These are phyloP conservation scores for Rhamnusium bicolor DNA, from an alignment of 2,888 invertebrate species.

Conservation along the genomic window DNA sequence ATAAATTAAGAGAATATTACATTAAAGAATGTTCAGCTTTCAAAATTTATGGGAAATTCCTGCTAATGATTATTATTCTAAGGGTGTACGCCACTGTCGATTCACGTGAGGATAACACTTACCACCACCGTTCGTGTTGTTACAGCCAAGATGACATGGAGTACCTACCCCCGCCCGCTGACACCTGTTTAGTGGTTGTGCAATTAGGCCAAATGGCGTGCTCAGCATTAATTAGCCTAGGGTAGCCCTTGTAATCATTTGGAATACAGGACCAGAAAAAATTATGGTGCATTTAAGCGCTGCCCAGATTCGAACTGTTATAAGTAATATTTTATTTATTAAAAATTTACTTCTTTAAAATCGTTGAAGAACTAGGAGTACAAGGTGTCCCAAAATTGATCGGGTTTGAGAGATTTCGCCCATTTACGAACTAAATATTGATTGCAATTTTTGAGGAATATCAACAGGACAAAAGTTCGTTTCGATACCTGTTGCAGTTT, in stretches of 20 bases:
- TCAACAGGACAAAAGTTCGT: too few relatives aligned
- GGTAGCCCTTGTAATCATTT: background rate
- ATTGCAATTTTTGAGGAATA: too few relatives aligned
- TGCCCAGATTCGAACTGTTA: background rate
- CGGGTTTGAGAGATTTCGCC: too few relatives aligned
- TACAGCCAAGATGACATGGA: slow-evolving; percentile 18
- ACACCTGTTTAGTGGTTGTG: slow-evolving; percentile 23
- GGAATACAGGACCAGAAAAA: background rate
- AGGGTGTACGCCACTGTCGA: background rate
- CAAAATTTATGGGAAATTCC: too few relatives aligned
- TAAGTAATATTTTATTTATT: too few relatives aligned
- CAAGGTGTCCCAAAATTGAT: too few relatives aligned
- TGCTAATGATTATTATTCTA: background rate
- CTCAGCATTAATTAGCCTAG: slow-evolving; percentile 22
- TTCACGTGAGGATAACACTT: slow-evolving; percentile 19
- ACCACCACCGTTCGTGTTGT: slow-evolving; percentile 1
- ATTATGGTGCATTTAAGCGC: background rate
- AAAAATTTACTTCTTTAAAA: too few relatives aligned
- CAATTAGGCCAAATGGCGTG: slow-evolving; percentile 26
- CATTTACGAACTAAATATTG: too few relatives aligned
- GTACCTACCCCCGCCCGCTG: background rate
- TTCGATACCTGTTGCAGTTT: too few relatives aligned
- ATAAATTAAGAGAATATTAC: too few relatives aligned
- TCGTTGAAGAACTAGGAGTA: too few relatives aligned
- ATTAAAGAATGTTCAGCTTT: too few relatives aligned